Percentiles rank a stretch among this genome's conserved stretches.
phyloP scores from a whole-genome alignment of 2,113 vertebrate genomes.

The Ploceus nigricollis region DNA sequence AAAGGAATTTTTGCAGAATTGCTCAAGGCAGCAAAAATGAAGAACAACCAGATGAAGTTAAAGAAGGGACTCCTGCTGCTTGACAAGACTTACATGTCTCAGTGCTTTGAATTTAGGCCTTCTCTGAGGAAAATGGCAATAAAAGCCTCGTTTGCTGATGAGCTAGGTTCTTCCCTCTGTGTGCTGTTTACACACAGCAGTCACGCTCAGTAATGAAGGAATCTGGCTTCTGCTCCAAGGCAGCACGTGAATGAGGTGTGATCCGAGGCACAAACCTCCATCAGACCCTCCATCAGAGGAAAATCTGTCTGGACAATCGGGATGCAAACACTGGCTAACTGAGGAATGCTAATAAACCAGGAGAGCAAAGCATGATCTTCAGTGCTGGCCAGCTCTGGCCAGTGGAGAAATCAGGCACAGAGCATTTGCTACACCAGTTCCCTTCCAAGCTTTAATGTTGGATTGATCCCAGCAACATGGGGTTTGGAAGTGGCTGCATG shows the following conservation, averaged over 20 bases:
- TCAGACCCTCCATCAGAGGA: background rate
- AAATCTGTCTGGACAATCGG: background rate
- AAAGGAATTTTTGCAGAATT: slow-evolving; percentile 62
- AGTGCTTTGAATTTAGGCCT: slow-evolving; percentile 49
- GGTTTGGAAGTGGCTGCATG: background rate
- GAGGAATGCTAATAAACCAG: background rate
- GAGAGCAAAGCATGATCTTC: background rate
- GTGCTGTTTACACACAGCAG: slow-evolving; percentile 34
- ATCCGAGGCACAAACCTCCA: background rate
- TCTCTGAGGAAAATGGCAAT: slow-evolving; percentile 47
- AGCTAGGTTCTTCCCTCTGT: background rate
- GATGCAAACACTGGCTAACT: background rate
- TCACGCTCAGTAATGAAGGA: background rate
- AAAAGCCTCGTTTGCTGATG: slow-evolving; percentile 34
- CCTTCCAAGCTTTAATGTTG: background rate
- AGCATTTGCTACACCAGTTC: background rate
- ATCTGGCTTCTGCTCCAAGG: background rate
- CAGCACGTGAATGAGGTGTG: background rate
- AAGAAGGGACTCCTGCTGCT: slow-evolving; percentile 61
- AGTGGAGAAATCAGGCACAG: background rate
- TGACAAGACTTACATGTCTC: slow-evolving; percentile 62
- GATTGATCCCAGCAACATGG: background rate
- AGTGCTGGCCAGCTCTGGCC: background rate
- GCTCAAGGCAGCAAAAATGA: slow-evolving; percentile 62
- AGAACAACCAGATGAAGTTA: slow-evolving; percentile 30